phyloP scores from a whole-genome alignment of 2,797 vertebrate species.

The Eulemur coronatus region DNA sequence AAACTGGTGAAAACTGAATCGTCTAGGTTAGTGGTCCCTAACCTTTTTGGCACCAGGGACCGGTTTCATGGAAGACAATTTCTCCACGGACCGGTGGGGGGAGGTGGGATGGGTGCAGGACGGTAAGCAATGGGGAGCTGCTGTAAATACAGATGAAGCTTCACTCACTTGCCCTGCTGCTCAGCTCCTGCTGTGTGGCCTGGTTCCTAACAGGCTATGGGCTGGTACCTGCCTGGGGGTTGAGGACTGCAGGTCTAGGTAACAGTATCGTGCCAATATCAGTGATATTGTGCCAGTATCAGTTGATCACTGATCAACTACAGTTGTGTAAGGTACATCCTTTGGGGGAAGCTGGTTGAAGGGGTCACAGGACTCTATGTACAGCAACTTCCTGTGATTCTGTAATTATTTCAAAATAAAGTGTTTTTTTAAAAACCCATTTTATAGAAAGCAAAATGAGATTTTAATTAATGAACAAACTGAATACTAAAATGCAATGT shows the following conservation, averaged over 20 bases:
- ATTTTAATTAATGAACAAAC: slow-evolving; percentile 27
- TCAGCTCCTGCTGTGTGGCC: too few species aligned
- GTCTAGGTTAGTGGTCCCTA: neutral
- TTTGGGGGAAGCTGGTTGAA: neutral
- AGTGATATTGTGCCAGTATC: neutral
- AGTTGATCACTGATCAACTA: neutral
- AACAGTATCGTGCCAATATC: neutral
- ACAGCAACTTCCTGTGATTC: neutral
- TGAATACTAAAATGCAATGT: neutral
- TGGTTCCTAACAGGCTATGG: too few species aligned
- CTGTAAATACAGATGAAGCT: too few species aligned
- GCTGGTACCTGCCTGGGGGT: too few species aligned
- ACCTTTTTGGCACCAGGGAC: too few species aligned
- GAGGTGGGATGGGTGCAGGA: too few species aligned
- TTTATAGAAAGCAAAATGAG: neutral
- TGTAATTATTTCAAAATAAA: neutral
- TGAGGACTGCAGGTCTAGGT: too few species aligned
- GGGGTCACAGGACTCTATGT: neutral
- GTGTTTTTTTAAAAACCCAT: neutral
- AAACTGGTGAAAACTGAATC: neutral
- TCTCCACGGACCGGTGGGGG: too few species aligned
- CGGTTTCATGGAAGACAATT: too few species aligned
- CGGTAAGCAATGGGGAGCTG: too few species aligned
- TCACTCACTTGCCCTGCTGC: too few species aligned
- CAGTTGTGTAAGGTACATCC: neutral